A percentile compares a stretch with the other conserved stretches of the same genome.
phyloP scores from a whole-genome alignment of 2,797 vertebrate genomes.

The Gymnothorax reevesii region DNA sequence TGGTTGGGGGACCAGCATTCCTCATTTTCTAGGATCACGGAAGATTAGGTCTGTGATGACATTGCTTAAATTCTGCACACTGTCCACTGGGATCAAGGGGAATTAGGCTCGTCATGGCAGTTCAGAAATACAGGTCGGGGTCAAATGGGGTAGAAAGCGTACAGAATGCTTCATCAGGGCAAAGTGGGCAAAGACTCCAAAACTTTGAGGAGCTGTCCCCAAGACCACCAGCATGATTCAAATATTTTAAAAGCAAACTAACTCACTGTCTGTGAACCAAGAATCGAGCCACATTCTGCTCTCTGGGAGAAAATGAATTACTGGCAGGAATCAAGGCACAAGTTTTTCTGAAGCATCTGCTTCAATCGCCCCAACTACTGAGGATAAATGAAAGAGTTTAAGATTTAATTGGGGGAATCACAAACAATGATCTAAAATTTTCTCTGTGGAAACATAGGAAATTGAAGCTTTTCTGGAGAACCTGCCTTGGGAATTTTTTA shows the following conservation, averaged over 20 bases:
- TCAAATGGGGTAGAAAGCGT: neutral
- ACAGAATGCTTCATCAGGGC: neutral
- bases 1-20: conserved; percentile 41
- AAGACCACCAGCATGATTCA: neutral
- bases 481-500: neutral
- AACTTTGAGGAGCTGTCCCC: neutral
- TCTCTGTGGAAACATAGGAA: neutral
- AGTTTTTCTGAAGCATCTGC: too few species aligned
- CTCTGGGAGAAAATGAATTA: too few species aligned
- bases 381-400: too few species aligned
- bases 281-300: too few species aligned
- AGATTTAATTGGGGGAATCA: too few species aligned
- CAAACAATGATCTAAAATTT: neutral
- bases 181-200: neutral
- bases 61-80: conserved; percentile 50
- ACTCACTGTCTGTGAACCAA: neutral
- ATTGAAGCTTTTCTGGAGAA: neutral
- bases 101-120: conserved; percentile 22
- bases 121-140: neutral
- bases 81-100: conserved; percentile 48
- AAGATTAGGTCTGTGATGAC: conserved; percentile 58
- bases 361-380: too few species aligned
- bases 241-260: neutral
- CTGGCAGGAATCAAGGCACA: too few species aligned
- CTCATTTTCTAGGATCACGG: conserved; percentile 65